Base-by-base conservation (phyloP, 1,140 invertebrate species). In the Drosophila mayri region DNA sequence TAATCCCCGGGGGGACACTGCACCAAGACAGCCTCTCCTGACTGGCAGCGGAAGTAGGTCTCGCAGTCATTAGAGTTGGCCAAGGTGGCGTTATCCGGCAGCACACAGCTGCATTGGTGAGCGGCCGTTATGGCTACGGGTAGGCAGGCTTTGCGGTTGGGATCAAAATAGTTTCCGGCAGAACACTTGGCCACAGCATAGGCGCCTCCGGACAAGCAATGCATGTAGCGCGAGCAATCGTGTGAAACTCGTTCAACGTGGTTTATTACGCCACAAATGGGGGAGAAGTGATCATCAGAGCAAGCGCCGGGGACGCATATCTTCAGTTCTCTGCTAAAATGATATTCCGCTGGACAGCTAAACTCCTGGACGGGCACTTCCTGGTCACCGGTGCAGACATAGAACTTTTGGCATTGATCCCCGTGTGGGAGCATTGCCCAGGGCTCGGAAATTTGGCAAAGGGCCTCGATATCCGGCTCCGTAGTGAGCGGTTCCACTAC, bases 21-120 rank as follows among this genome's bases (percentile, higher is more conserved):
- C 10, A 78, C 57, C 20, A 85, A 18, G 18, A 66, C 58, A 8
- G 84, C 81, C 4, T 58, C 28, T n/a, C 81, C 83, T 8, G 38
- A 14, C 9, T 58, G 18, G 43, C 85, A 74, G 5, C 64, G 58
- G 71, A 84, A 90, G 18, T 85, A 91, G 7, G 80, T 91, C 11
- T 81, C 64, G 43, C 88, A 91, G n/a, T 91, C 74, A 14, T 52
- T 47, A 4, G 50, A 14, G 55, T 91, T 90, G 9, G 49, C 9
- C 35, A 90, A 35, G 11, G 65, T 74, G 2, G 86, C 49, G 16
- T 90, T 57, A 1, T 82, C 63, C 12, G 85, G 87, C 37, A 90
- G 40, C 18, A 91, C 35, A 44, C 86, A 91, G 54, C 79, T 90
- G 62, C 86, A 90, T 41, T 88, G 82, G 52, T 85, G 81, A 0